Base-by-base conservation (phyloP, 2,797 vertebrate genomes). In the Gallinago nigripennis region DNA sequence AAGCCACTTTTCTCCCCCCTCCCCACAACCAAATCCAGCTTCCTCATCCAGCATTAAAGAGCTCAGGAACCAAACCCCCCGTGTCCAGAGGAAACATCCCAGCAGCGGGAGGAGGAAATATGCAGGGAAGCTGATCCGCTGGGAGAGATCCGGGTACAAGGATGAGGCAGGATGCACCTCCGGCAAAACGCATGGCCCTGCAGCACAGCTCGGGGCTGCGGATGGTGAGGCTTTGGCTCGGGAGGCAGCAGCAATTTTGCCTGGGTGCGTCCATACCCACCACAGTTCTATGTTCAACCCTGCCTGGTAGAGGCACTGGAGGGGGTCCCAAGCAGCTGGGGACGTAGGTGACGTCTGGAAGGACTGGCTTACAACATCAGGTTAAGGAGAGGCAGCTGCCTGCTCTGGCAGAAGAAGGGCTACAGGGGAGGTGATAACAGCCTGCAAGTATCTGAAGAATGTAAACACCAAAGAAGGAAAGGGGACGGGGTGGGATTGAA, bases 391-490 rank as follows among this genome's bases (percentile, higher is more conserved):
- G 24, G 82, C 45, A 70, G 92, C 92, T 92, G 97, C 92, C 86
- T 82, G 65, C 58, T 76, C 70, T 37, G 48, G 64, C 48, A 92
- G 87, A 93, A 82, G 78, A 78, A 83, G 75, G 83, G 76, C 90
- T 92, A 91, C 46, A 54, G 77, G 84, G 73, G 86, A 90, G 75
- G 85, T 79, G 97, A 97, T 97, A 97, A 96, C 82, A 97, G 96
- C 31, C 31, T 80, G 61, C 79, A 97, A 97, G 77, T 92, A 97
- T 96, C 92, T 53, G 11, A 96, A 96, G 97, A 97, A 97, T 96
- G 96, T 94, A 96, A 97, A 97, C 95, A 96, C 96, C 96, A 95
- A 97, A 96, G 95, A 95, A 97, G 96, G 96, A 95, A 95, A 96
- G 80, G 53, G 87, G 87, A 92, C 7, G 21, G 88, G 92, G 81